Evolutionary conservation across 23 tunicate genomes (phyloP).

Genomic region (Styela clava): DNA sequence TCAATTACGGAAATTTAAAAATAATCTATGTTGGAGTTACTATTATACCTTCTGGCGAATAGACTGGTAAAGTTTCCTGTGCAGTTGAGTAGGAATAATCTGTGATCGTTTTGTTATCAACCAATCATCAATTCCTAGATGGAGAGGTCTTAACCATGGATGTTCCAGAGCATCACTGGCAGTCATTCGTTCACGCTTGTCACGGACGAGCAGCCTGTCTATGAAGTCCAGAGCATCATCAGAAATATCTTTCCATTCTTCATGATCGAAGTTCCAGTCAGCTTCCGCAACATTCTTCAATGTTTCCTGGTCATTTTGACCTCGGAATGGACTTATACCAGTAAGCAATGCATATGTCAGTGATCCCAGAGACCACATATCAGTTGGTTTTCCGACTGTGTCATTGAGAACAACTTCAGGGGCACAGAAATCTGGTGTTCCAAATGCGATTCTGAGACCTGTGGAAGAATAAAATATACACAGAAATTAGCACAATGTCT

Average conservation of each 20-base stretch:
- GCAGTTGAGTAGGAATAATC: conserved; percentile 70
- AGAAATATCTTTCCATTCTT: conserved; percentile 61
- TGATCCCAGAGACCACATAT: conserved; percentile 96
- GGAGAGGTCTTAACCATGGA: conserved; percentile 88
- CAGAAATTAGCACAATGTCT: too few relatives aligned
- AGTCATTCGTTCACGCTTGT: conserved; percentile 81
- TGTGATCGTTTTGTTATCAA: conserved; percentile 72
- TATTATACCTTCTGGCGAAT: conserved; percentile 48
- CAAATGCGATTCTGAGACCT: conserved; percentile 78
- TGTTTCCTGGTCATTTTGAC: conserved; percentile 72
- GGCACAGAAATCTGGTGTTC: conserved; percentile 90
- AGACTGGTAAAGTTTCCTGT: conserved; percentile 78
- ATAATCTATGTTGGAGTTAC: too few relatives aligned
- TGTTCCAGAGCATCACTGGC: conserved; percentile 86
- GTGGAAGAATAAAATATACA: conserved; percentile 22
- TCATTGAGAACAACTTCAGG: conserved; percentile 92
- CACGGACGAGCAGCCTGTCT: conserved; percentile 70
- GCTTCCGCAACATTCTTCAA: conserved; percentile 65
- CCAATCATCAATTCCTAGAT: conserved; percentile 64
- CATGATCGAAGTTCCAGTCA: conserved; percentile 70
- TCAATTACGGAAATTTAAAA: too few relatives aligned
- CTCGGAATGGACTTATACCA: conserved; percentile 86
- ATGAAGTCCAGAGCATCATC: conserved; percentile 91
- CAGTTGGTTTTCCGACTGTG: conserved; percentile 76
- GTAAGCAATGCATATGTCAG: conserved; percentile 62